phyloP scores from a whole-genome alignment of 2,888 invertebrate species.

The Caenorhabditis sulstoni region DNA sequence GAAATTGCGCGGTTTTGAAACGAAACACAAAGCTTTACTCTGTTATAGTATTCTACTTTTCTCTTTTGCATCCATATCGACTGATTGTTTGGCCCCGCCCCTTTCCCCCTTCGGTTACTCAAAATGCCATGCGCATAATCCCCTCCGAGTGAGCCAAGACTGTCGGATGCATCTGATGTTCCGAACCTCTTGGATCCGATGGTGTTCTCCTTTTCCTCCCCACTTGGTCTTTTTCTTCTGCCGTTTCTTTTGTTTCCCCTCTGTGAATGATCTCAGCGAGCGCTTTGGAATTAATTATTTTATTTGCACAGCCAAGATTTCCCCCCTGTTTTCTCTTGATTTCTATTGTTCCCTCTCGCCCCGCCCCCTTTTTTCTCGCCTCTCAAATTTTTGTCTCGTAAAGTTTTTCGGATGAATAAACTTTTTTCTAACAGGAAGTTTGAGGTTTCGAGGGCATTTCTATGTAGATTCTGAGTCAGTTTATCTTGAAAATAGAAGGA shows the following conservation, averaged over 20 bases:
- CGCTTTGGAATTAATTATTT: constrained; percentile 48
- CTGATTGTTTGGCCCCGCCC: constrained; percentile 23
- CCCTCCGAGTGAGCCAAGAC: constrained; percentile 19
- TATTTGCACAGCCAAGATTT: constrained; percentile 44
- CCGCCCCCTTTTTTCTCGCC: background rate
- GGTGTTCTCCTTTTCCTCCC: constrained; percentile 18
- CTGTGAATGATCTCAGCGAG: constrained; percentile 64
- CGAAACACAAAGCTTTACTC: constrained; percentile 48
- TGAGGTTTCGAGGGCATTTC: background rate
- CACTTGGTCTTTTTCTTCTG: constrained; percentile 51
- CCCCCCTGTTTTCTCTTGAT: constrained; percentile 17
- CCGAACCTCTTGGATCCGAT: constrained; percentile 1
- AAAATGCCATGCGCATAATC: constrained; percentile 38
- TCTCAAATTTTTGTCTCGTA: constrained; percentile 40
- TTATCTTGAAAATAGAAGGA: background rate
- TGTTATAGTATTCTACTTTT: constrained; percentile 41
- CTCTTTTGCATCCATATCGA: constrained; percentile 51
- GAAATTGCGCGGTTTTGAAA: constrained; percentile 52
- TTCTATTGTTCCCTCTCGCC: constrained; percentile 32
- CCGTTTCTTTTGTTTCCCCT: constrained; percentile 47
- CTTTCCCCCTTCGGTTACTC: constrained; percentile 13
- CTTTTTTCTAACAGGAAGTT: constrained; percentile 51
- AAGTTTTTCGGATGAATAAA: constrained; percentile 57
- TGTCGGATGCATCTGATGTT: background rate
- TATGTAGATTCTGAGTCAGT: constrained; percentile 11